A percentile compares a stretch with the other conserved stretches of the same genome.
Evolutionary conservation across 2,113 vertebrate genomes (phyloP).

Genomic region (Amblyopsis rosae): DNA sequence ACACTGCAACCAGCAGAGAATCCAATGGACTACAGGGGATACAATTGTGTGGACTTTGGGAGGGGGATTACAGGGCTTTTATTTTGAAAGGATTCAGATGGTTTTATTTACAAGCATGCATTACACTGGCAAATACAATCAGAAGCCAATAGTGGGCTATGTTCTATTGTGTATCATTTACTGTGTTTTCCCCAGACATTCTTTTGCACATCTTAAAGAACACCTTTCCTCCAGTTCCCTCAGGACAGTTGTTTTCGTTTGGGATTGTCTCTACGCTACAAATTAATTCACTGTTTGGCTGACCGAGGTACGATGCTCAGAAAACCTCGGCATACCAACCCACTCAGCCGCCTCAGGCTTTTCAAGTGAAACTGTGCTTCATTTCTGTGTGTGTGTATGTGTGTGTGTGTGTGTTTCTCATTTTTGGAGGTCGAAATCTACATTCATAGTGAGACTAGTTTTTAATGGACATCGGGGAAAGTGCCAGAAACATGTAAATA

Average conservation of each 20-base stretch:
- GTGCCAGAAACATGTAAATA: conserved; percentile 47
- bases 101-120: neutral
- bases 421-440: conserved; percentile 70
- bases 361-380: conserved; percentile 58
- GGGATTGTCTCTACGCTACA: conserved; percentile 7
- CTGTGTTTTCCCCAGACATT: conserved; percentile 12
- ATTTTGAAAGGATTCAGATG: neutral
- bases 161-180: neutral
- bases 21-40: too few species aligned
- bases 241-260: conserved; percentile 50
- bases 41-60: too few species aligned
- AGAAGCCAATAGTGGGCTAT: neutral
- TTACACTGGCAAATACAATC: neutral
- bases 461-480: conserved; percentile 44
- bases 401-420: conserved; percentile 34
- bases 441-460: conserved; percentile 54
- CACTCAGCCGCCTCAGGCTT: conserved; percentile 62
- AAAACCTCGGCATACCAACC: conserved; percentile 53
- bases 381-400: conserved; percentile 57
- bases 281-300: conserved; percentile 55
- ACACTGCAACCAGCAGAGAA: too few species aligned
- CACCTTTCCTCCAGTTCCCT: neutral
- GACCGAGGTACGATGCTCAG: conserved; percentile 50
- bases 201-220: conserved; percentile 6
- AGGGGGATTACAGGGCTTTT: neutral